Evolutionary conservation across 2,888 invertebrate genomes (phyloP), one percentile per base, ranked within the genome.

Genomic region (Pedicia rivosa): DNA sequence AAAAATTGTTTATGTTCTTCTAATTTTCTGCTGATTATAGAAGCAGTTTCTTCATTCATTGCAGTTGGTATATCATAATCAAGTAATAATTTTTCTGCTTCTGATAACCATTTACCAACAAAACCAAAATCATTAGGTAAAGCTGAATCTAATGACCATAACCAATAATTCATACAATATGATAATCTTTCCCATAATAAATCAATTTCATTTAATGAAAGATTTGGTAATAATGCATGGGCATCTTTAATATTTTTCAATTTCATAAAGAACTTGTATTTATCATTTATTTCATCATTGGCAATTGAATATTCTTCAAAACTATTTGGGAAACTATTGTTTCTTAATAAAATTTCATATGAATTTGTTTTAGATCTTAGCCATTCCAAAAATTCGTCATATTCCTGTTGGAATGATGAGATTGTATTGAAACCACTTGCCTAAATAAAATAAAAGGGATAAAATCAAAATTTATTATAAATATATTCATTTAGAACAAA

Each of bases 1-100:
- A 94, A 94, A 67, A 90, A 92, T 43, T 74, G 68, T 58, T 81
- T 86, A 53, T 91, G 91, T 54, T 88, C 87, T 54, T 88, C 86
- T 42, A 88, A 62, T 61, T 88, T 87, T 51, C 78, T 74, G 51
- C 87, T 87, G 44, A 88, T 84, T 39, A 87, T 73, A 15, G 80
- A 75, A 16, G 88, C 88, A 26, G 87, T 86, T 58, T 83, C 81
- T 62, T 90, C 88, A 52, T 90, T 87, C 72, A 88, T 79, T 36
- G 70, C 72, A 28, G 73, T 70, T 5, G 88, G 83, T 51, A 88
- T 78, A 55, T 87, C 81, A 52, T 87, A 83, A 46, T 78, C 78
- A 46, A 77, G 71, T 35, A 90, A 61, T 35, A 86, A 62, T 50
- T 77, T 76, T 57, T 91, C 90, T 13, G 91, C 94, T 47, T 76